Percentiles rank a stretch among this genome's conserved stretches.
Evolutionary conservation across 2,797 vertebrate genomes (phyloP).

Genomic region (Xenentodon cancila): DNA sequence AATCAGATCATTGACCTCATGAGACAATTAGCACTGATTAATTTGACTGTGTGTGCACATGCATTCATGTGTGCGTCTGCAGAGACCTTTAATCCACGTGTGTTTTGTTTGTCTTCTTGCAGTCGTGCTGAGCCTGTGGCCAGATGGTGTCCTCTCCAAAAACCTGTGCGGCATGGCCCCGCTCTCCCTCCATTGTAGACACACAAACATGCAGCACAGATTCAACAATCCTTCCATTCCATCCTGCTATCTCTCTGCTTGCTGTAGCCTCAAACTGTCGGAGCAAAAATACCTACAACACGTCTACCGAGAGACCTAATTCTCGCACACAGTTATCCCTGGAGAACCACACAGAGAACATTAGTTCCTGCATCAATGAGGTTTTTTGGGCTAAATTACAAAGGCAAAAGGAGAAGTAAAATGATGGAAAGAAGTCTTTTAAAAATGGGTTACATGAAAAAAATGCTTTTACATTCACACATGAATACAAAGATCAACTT

Average conservation of each 20-base stretch:
- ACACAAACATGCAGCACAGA: slow-evolving; percentile 21
- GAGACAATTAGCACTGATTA: slow-evolving; percentile 29
- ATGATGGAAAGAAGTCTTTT: slow-evolving; percentile 33
- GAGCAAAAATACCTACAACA: slow-evolving; percentile 73
- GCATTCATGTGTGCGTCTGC: slow-evolving; percentile 1
- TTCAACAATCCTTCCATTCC: slow-evolving; percentile 23
- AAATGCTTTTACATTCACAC: background rate
- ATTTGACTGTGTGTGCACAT: slow-evolving; percentile 7
- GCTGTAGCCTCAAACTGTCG: slow-evolving; percentile 74
- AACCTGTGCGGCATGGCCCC: slow-evolving; percentile 31
- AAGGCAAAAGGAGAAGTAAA: slow-evolving; percentile 39
- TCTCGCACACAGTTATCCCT: slow-evolving; percentile 65
- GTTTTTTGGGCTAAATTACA: slow-evolving; percentile 54
- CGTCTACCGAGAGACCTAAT: slow-evolving; percentile 71
- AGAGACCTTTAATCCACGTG: slow-evolving; percentile 18
- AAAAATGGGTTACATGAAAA: slow-evolving; percentile 20
- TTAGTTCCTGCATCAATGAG: slow-evolving; percentile 53
- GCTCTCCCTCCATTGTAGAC: background rate
- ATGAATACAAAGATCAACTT: slow-evolving; percentile 12
- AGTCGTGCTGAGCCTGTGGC: slow-evolving; percentile 40
- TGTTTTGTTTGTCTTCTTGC: slow-evolving; percentile 48
- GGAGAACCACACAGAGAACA: slow-evolving; percentile 44
- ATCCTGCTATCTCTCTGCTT: slow-evolving; percentile 39
- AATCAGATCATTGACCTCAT: slow-evolving; percentile 20
- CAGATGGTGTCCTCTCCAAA: slow-evolving; percentile 67